Evolutionary conservation across 2,113 vertebrate genomes (phyloP).

Genomic region (Alethe castanea): DNA sequence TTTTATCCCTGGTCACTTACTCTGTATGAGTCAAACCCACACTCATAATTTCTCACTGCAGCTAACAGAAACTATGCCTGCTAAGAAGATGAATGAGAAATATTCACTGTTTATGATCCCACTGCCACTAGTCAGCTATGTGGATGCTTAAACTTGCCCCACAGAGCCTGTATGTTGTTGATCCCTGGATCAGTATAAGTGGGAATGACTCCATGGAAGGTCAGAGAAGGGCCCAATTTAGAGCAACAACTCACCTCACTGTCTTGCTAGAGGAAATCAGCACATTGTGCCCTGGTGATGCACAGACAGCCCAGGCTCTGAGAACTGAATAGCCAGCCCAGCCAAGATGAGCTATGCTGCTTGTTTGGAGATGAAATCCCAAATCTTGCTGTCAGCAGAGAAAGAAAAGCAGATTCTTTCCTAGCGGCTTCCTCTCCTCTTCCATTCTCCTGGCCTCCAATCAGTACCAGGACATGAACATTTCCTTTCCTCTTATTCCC

Average conservation of each 20-base stretch:
- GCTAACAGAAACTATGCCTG: background rate
- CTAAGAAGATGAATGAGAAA: slow-evolving; percentile 12
- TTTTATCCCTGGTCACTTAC: slow-evolving; percentile 17
- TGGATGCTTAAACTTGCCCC: background rate
- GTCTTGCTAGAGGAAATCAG: background rate
- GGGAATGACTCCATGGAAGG: background rate
- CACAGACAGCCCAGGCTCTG: background rate
- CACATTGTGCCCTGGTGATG: background rate
- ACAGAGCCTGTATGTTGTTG: background rate
- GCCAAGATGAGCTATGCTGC: background rate
- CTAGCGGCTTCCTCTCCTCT: background rate
- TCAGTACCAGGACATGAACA: background rate
- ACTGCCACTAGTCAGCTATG: background rate
- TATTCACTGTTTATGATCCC: background rate
- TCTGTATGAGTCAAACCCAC: background rate
- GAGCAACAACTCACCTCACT: background rate
- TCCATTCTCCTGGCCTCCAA: background rate
- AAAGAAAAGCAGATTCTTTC: background rate
- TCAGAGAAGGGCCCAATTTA: background rate
- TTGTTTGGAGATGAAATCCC: background rate
- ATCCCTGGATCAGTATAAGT: background rate
- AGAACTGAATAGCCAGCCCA: background rate
- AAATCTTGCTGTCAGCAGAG: background rate
- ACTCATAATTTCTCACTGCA: background rate
- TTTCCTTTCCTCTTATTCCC: background rate